Conservation (phyloP, 2,888 invertebrate species). For the Conomelus anceps region DNA sequence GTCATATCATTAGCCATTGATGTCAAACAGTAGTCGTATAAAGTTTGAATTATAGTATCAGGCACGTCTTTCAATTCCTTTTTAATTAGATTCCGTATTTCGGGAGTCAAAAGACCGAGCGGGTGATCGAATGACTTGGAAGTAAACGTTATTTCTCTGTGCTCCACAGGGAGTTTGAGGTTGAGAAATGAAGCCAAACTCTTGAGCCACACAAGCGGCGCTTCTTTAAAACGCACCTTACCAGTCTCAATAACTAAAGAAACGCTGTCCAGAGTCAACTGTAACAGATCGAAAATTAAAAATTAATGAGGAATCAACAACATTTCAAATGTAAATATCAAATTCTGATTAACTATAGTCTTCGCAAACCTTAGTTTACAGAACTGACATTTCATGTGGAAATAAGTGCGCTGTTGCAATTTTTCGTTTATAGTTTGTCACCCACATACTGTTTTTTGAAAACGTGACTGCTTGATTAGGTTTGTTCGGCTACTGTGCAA, state of each 20-base stretch:
- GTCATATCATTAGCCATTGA: constrained; percentile 66
- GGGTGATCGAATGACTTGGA: constrained; percentile 53
- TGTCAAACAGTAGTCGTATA: constrained; percentile 63
- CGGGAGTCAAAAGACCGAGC: constrained; percentile 46
- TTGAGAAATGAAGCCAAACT: constrained; percentile 60
- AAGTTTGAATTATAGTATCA: constrained; percentile 58
- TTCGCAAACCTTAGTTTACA: too few relatives aligned
- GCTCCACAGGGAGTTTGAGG: constrained; percentile 54
- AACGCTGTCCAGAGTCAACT: constrained; percentile 58
- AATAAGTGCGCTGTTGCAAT: too few relatives aligned
- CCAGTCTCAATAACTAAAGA: constrained; percentile 49
- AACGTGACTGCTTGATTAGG: too few relatives aligned
- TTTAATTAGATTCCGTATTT: constrained; percentile 45
- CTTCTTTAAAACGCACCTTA: constrained; percentile 59
- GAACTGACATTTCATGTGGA: too few relatives aligned
- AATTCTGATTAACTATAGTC: too few relatives aligned
- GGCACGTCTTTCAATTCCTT: constrained; percentile 50
- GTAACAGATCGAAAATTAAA: constrained; percentile 35
- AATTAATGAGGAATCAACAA: neutral
- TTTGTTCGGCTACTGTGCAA: too few relatives aligned
- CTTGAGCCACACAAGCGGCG: constrained; percentile 64
- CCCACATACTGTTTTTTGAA: too few relatives aligned
- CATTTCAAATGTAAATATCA: neutral
- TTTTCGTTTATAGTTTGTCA: too few relatives aligned
- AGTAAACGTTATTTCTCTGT: constrained; percentile 55